Evolutionary conservation across 2,113 vertebrate species (phyloP).

Genomic region (Dendrocopos noguchii): DNA sequence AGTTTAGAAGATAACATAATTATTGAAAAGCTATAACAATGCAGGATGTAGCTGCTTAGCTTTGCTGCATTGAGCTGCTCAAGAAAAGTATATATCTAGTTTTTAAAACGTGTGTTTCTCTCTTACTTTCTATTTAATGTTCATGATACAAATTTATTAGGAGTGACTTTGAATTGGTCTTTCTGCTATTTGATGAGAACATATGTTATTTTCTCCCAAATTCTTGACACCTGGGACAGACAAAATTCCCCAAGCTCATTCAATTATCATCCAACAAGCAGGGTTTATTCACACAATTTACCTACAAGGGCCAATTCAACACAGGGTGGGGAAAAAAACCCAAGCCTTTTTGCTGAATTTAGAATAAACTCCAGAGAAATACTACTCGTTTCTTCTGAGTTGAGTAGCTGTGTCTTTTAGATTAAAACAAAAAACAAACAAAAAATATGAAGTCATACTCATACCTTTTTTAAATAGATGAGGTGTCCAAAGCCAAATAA

Average conservation of each 20-base stretch:
- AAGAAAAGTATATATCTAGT: not conserved
- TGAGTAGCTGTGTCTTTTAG: not conserved
- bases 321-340: not conserved
- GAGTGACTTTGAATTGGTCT: slow-evolving; percentile 50
- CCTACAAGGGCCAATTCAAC: not conserved
- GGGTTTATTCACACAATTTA: slow-evolving; percentile 39
- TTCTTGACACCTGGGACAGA: slow-evolving; percentile 50
- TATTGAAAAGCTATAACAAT: not conserved
- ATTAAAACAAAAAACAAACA: not conserved
- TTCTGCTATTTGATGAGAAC: slow-evolving; percentile 60
- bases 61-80: not conserved
- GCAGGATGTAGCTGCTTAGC: not conserved
- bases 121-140: not conserved
- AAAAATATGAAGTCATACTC: not conserved
- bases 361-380: not conserved
- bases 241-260: slow-evolving; percentile 44
- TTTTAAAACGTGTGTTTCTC: not conserved
- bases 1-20: not conserved
- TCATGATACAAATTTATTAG: slow-evolving; percentile 42
- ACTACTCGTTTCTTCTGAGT: not conserved
- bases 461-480: not conserved
- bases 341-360: not conserved
- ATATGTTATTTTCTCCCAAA: slow-evolving; percentile 64
- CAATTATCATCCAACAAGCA: slow-evolving; percentile 54
- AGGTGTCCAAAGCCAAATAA: not conserved